Conservation (phyloP, 2,888 invertebrate genomes). For the Abrostola tripartita region DNA sequence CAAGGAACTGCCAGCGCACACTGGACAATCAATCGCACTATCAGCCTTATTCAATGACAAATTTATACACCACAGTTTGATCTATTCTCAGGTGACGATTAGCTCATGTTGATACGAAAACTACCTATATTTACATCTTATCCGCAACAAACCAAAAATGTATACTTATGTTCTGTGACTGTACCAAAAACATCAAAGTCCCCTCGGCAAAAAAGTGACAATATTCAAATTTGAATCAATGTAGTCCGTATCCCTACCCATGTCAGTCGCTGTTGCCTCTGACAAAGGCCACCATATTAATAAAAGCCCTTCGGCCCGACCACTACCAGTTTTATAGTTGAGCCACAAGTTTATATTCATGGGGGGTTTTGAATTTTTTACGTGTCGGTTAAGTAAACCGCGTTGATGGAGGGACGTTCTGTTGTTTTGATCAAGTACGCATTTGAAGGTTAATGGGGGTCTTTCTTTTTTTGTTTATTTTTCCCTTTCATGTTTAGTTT, state of each 20-base stretch:
- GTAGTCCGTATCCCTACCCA: conserved; percentile 22
- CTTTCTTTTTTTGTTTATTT: conserved; percentile 9
- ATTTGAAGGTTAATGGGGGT: conserved; percentile 41
- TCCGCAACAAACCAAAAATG: no score
- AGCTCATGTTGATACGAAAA: no score
- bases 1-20: no score
- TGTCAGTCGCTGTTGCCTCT: conserved; percentile 58
- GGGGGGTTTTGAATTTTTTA: conserved; percentile 80
- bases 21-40: no score
- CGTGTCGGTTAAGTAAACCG: conserved; percentile 62
- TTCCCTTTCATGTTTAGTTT: conserved; percentile 12
- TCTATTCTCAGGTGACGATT: no score
- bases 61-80: no score
- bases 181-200: conserved; percentile 13
- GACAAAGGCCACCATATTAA: conserved; percentile 60
- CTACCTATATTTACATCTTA: no score
- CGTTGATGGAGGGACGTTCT: conserved; percentile 49
- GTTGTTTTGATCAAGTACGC: conserved; percentile 44
- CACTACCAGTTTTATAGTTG: conserved; percentile 69
- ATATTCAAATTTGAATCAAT: conserved; percentile 46
- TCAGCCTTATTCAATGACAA: no score
- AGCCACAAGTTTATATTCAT: conserved; percentile 77
- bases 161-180: no score
- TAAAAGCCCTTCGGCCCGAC: conserved; percentile 64
- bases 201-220: conserved; percentile 39